A percentile compares a stretch with the other conserved stretches of the same genome.
Conservation (phyloP, 2,797 vertebrate species). For the Aplochiton taeniatus region DNA sequence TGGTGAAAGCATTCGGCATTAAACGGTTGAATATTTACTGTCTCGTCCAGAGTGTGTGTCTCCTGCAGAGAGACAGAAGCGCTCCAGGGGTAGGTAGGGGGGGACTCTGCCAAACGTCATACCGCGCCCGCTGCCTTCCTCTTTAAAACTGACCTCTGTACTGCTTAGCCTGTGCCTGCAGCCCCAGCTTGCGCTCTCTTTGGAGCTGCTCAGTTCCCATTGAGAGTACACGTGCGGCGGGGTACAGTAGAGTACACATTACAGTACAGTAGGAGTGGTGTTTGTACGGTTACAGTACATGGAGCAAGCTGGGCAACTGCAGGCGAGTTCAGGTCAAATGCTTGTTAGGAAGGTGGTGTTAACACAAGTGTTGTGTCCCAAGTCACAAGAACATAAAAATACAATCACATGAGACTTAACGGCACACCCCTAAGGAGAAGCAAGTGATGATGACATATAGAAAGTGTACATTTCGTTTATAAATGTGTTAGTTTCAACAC, state of each 20-base stretch:
- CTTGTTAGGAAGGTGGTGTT: conserved; percentile 65
- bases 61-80: conserved; percentile 88
- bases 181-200: conserved; percentile 71
- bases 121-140: conserved; percentile 83
- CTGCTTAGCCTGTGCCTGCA: conserved; percentile 85
- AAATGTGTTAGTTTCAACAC: conserved; percentile 36
- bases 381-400: conserved; percentile 47
- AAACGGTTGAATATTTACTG: conserved; percentile 99
- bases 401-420: conserved; percentile 52
- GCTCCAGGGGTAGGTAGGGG: conserved; percentile 79
- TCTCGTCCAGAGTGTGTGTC: conserved; percentile 93
- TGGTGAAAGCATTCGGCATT: conserved; percentile 96
- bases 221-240: conserved; percentile 34
- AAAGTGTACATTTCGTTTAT: conserved; percentile 59
- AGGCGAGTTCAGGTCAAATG: conserved; percentile 66
- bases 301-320: conserved; percentile 65
- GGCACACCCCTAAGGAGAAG: conserved; percentile 75
- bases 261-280: conserved; percentile 33
- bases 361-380: conserved; percentile 56
- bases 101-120: conserved; percentile 78
- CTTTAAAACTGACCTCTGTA: conserved; percentile 91
- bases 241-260: conserved; percentile 33
- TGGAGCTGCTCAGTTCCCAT: conserved; percentile 57
- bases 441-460: conserved; percentile 68
- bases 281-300: conserved; percentile 66